Percentiles rank a stretch among this genome's conserved stretches.
Evolutionary conservation across 2,113 vertebrate species (phyloP).

Genomic region (Progne subis): DNA sequence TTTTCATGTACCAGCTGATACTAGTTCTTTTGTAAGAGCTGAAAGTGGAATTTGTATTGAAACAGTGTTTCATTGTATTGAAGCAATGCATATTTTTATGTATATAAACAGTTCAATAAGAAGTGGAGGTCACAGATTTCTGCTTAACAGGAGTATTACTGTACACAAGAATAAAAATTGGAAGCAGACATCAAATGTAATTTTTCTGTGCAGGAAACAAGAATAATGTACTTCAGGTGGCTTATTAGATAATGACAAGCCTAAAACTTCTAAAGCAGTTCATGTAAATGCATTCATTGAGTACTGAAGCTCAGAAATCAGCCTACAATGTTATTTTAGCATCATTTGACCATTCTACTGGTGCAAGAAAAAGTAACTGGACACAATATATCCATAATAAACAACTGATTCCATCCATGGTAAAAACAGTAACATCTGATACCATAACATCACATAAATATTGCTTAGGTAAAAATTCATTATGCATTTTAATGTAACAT

Average conservation of each 20-base stretch:
- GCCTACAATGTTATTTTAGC: not conserved
- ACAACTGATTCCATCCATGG: not conserved
- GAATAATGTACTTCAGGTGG: not conserved
- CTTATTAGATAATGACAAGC: not conserved
- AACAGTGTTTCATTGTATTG: not conserved
- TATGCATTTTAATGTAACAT: not conserved
- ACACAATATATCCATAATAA: not conserved
- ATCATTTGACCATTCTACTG: not conserved
- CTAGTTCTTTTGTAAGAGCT: constrained; percentile 7
- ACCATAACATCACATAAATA: not conserved
- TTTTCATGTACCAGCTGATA: constrained; percentile 13
- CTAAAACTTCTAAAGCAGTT: not conserved
- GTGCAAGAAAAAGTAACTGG: not conserved
- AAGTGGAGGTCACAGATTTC: not conserved
- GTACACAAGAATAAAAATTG: not conserved
- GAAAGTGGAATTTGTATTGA: not conserved
- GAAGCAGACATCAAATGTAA: not conserved
- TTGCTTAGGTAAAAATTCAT: not conserved
- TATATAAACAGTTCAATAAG: not conserved
- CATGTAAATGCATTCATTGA: not conserved
- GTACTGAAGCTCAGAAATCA: not conserved
- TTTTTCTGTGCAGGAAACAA: not conserved
- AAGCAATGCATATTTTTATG: not conserved
- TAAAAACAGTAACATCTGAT: not conserved
- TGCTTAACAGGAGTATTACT: not conserved